Evolutionary conservation across 2,888 invertebrate genomes (phyloP), one percentile per base, ranked within the genome.

Genomic region (Fragum sueziense): DNA sequence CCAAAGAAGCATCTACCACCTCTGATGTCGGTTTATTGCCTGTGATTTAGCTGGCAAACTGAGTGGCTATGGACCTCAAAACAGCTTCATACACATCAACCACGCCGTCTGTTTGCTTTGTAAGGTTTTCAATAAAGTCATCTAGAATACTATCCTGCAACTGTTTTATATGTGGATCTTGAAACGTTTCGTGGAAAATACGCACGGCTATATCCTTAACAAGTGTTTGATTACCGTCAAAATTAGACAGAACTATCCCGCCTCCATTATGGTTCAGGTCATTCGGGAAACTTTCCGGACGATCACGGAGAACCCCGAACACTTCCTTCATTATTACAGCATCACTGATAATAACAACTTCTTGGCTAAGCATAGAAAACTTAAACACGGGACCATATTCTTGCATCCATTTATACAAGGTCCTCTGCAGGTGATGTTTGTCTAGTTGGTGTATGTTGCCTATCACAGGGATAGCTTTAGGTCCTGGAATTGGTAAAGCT

Each of bases 401-500:
- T 11, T 27, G 7, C 61, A 61, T 61, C 61, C 61, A 61, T 22
- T 61, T n/a, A 61, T 61, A 61, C 31, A 61, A 11, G 14, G 61
- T 33, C 6, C 61, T 17, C 20, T 61, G 61, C 61, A 61, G 29
- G 14, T 33, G 61, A 3, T 33, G 3, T 33, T 61, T 61, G n/a
- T 61, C 33, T 20, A 61, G 33, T 1, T 20, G 20, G 20, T 25
- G 61, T 4, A 33, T 14, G 20, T 61, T 61, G 1, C 61, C 61
- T 4, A 61, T 31, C 11, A 61, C 3, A 11, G 61, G 61, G 7
- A 29, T 17, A 14, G 27, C 11, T 4, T 27, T 31, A 17, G 61
- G 61, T 20, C 61, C 61, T 4, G 33, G 31, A 31, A 61, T 61
- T 3, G 61, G 31, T 20, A 31, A 31, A 1, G 61, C 2, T 22